Base-by-base conservation (phyloP, 1,140 invertebrate genomes). In the Nomia melanderi region DNA sequence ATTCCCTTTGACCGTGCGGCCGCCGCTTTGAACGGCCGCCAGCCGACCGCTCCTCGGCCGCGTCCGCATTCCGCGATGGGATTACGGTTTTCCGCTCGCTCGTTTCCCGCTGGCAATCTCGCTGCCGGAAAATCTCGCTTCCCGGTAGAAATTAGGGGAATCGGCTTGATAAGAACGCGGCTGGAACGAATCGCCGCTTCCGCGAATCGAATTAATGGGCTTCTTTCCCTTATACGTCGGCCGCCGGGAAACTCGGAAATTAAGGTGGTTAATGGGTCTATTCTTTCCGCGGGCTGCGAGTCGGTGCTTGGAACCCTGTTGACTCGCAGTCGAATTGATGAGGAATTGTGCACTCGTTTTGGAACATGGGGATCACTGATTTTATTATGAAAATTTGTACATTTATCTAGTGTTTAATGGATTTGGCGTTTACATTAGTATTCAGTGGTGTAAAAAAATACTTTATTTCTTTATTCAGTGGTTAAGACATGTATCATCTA, bases 51-150 rank as follows among this genome's bases (percentile, higher is more conserved):
- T n/a, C 17, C 31, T 23, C 57, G 17, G 8, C 8, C 57, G 20
- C 57, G 33, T 33, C 11, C 59, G 20, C 59, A 62, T 62, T 62
- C 59, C 59, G 33, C 33, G 59, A 39, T 62, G 23, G 59, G 33
- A 62, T 62, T 62, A 62, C 59, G 59, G 33, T 62, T 62, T 39
- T 11, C 31, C 59, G 33, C 59, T 14, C 59, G 33, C 59, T 14
- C 33, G 59, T 25, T 25, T 12, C 31, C 20, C 29, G 20, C 47
- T n/a, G 5, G 5, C 20, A 7, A 50, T 17, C 47, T 3, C 31
- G 1, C 23, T 33, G n/a, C 57, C 20, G 53, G 57, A 60, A 60
- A 60, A 60, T 36, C 57, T 62, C 7, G 33, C 36, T 11, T 8
- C 41, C 47, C 33, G n/a, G 8, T 5, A 0, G 33, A 62, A 62